Conservation (phyloP, 2,113 vertebrate genomes). For the Austrofundulus limnaeus region DNA sequence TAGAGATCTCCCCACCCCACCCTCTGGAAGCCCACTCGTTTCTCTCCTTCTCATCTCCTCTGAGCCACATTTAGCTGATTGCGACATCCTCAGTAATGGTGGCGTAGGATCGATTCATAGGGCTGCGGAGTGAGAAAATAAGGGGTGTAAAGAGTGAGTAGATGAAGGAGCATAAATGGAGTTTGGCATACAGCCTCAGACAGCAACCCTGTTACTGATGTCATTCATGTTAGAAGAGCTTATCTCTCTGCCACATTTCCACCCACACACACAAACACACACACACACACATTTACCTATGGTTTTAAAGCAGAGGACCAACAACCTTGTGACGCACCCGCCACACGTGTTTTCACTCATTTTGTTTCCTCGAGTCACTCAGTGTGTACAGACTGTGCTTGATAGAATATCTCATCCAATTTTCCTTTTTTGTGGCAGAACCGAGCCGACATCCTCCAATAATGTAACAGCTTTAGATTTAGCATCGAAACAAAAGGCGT, state of each 20-base stretch:
- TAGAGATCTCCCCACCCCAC: not conserved
- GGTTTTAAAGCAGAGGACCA: constrained; percentile 45
- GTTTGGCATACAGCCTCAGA: constrained; percentile 28
- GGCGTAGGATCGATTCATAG: constrained; percentile 46
- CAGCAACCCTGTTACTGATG: constrained; percentile 29
- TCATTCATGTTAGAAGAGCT: constrained; percentile 23
- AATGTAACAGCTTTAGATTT: constrained; percentile 6
- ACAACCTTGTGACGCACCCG: constrained; percentile 3
- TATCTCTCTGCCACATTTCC: constrained; percentile 40
- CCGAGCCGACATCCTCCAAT: not conserved
- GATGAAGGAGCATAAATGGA: constrained; percentile 45
- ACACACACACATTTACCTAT: constrained; percentile 43
- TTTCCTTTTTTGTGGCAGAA: not conserved
- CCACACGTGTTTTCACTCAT: constrained; percentile 24
- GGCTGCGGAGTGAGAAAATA: constrained; percentile 31
- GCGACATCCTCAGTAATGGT: constrained; percentile 36
- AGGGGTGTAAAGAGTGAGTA: constrained; percentile 28
- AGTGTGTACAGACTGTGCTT: constrained; percentile 3
- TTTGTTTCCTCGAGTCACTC: constrained; percentile 12
- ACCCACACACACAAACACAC: constrained; percentile 37
- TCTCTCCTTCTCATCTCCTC: constrained; percentile 28
- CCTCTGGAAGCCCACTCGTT: not conserved
- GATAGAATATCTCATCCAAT: constrained; percentile 10
- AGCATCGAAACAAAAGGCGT: constrained; percentile 8
- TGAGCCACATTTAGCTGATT: constrained; percentile 48